Evolutionary conservation across 2,888 invertebrate species (phyloP), one percentile per base, ranked within the genome.

Genomic region (Loripinus fragilis): DNA sequence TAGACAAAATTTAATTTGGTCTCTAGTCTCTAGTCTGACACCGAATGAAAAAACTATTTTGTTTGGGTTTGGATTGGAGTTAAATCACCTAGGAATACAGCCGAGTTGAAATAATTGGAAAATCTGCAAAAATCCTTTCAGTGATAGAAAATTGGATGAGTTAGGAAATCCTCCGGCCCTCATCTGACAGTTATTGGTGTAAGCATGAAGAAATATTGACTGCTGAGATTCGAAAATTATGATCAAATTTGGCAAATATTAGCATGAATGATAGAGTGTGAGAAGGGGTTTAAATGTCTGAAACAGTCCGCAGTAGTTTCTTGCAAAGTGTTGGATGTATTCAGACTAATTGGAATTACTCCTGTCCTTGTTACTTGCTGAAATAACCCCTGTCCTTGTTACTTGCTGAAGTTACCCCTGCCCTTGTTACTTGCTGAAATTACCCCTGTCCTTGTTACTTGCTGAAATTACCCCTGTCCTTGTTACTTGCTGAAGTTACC

Each of bases 1-100:
- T 73, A 72, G 74, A 67, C 76, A 71, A 76, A 81, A 81, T 78
- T 73, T 73, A 81, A 81, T 78, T 81, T 81, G 73, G 81, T 52
- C 73, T 50, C 65, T 81, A 70, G 81, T 52, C 73, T 50, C 65
- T 48, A 71, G 64, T 42, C 42, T 67, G 60, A 60, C 60, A 60
- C 28, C 12, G 60, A 60, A 60, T 60, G 33, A 33, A 78, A 74
- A 73, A 66, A 73, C 50, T 15, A 66, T 66, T 50, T 50, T 67
- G 67, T 73, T 73, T 73, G 23, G 73, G 50, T 73, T 52, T 73
- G 60, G 48, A 50, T 17, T 38, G 33, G 45, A 65, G 42, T 67
- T n/a, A 25, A 64, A 67, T 42, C 73, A 45, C 50, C 35, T 35
- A 64, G 73, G 45, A 64, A 38, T 60, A 60, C 33, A 33, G 30